Evolutionary conservation across 2,113 vertebrate genomes (phyloP).

Genomic region (Ginglymostoma cirratum): DNA sequence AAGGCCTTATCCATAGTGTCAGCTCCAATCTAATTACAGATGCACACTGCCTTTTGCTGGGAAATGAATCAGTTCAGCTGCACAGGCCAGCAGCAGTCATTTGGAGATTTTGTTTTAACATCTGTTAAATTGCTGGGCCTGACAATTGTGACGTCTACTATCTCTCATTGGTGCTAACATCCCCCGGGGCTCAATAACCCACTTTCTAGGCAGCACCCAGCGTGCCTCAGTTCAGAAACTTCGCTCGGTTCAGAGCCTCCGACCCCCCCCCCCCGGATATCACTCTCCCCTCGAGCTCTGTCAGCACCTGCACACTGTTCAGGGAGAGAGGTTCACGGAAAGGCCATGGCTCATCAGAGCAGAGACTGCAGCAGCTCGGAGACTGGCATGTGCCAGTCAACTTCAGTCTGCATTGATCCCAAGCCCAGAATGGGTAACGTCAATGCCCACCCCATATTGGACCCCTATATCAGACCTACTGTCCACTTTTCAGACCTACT

Average conservation of each 20-base stretch:
- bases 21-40: not conserved
- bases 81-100: not conserved
- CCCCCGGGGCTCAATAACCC: not conserved
- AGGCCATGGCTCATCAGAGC: too few species aligned
- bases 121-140: not conserved
- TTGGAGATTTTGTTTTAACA: not conserved
- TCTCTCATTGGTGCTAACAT: not conserved
- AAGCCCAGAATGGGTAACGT: too few species aligned
- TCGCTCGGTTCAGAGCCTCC: too few species aligned
- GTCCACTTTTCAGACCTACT: too few species aligned
- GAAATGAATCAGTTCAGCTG: not conserved
- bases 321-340: too few species aligned
- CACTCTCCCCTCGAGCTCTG: too few species aligned
- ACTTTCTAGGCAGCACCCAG: not conserved
- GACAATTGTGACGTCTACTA: not conserved
- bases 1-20: not conserved
- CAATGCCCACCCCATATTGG: not conserved
- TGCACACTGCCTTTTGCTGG: not conserved
- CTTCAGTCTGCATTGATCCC: not conserved
- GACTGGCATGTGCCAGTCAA: not conserved
- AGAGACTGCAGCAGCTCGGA: too few species aligned
- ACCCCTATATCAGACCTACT: too few species aligned
- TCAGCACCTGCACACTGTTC: too few species aligned
- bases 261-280: too few species aligned
- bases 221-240: too few species aligned